Evolutionary conservation across 1,140 invertebrate species (phyloP), one percentile per base, ranked within the genome.

Genomic region (Pseudomyrmex dendroicus): DNA sequence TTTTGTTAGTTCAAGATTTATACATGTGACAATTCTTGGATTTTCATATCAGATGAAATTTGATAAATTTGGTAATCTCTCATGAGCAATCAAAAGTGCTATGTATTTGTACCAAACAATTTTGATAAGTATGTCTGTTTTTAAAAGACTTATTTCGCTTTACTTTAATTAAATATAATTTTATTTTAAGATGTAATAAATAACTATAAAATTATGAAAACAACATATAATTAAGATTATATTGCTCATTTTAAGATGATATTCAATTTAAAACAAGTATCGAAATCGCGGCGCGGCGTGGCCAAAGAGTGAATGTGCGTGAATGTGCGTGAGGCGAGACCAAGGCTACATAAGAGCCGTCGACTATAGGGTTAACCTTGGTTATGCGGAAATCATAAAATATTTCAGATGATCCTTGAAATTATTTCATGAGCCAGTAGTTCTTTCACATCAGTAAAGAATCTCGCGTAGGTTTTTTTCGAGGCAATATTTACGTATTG

Each of bases 291-390:
- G 15, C 50, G 84, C 48, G 59, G 15, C 25, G 63, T 59, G 83
- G 72, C 72, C 86, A 87, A 61, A 64, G 86, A 87, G 66, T 84
- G 86, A 88, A 88, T 66, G 83, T 83, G 61, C 25, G 67, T 78
- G 74, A 80, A 84, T 84, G 84, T 85, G 86, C 83, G 80, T 76
- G 82, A 84, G 35, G 66, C 35, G 64, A n/a, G 70, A 91, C 52
- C 90, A 91, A 90, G 89, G 91, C 89, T 91, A 48, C 20, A 59
- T 66, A 90, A 77, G 82, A 88, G 68, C 56, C 87, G 84, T 89
- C 86, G 88, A 89, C 86, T 84, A 80, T 12, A 48, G 48, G 25
- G 22, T 54, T 74, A 77, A 76, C 89, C 84, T 89, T 89, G 83
- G 74, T 17, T 62, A 88, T 76, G 56, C 90, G 90, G 90, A 91